Conservation (phyloP, 2,888 invertebrate genomes). For the Pristionchus entomophagus region DNA sequence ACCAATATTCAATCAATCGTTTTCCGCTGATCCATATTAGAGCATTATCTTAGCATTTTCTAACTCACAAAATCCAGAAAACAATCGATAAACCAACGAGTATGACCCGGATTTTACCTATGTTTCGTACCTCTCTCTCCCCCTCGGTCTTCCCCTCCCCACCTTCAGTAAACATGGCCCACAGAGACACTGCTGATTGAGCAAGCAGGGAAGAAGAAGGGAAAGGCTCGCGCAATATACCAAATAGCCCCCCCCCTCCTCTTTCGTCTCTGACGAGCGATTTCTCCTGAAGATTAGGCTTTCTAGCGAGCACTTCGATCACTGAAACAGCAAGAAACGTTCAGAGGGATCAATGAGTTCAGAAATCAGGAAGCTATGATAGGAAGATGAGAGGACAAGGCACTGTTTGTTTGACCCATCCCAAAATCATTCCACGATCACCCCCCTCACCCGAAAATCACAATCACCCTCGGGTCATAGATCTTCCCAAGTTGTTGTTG, state of each 20-base stretch:
- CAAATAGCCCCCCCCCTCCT: conserved; percentile 30
- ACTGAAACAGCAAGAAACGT: neutral
- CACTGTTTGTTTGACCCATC: too few species aligned
- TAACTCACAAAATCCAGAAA: too few species aligned
- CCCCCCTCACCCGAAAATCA: too few species aligned
- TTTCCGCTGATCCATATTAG: neutral
- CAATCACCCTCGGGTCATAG: neutral
- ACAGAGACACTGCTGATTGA: neutral
- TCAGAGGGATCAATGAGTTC: too few species aligned
- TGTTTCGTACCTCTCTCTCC: neutral
- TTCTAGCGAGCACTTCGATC: neutral
- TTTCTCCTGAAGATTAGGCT: neutral
- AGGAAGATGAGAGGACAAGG: too few species aligned
- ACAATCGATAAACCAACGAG: neutral
- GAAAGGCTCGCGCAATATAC: conserved; percentile 14
- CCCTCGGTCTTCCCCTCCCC: neutral
- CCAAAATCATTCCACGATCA: too few species aligned
- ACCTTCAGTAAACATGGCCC: conserved; percentile 18
- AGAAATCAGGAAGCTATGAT: too few species aligned
- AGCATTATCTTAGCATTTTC: too few species aligned
- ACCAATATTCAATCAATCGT: neutral
- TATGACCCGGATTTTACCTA: neutral
- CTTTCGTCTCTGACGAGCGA: neutral
- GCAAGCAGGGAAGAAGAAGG: conserved; percentile 10
- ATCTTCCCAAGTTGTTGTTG: neutral